Base-by-base conservation (phyloP, 2,888 invertebrate species). In the Scaptomyza polygonia region DNA sequence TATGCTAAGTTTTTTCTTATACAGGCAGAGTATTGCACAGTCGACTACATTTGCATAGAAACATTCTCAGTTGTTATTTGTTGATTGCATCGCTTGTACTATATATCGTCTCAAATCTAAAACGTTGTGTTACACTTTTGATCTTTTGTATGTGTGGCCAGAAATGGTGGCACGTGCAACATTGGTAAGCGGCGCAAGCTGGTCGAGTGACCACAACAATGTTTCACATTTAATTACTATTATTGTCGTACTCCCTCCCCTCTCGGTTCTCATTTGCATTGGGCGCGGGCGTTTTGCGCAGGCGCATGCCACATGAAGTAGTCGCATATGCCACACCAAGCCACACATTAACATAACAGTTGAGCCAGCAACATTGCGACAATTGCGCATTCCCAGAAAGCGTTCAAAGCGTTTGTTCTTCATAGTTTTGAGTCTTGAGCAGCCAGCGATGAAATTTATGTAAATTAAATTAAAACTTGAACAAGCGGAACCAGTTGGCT, bases 361-460 rank as follows among this genome's bases (percentile, higher is more conserved):
- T 69, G 78, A 67, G 42, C 25, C 34, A 63, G 56, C 61, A 72
- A 66, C 58, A 71, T 59, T 74, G 64, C 79, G 59, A 68, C 81
- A 81, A 81, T 81, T 81, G 36, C 36, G 12, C n/a, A 45, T 39
- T 32, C 29, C 25, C 39, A 18, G 14, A 43, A 53, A 43, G 14
- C 36, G 32, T 36, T 55, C 25, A 25, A 36, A 69, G 52, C 65
- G 67, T 57, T 79, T 65, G 40, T 54, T 54, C 34, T 9, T 39
- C 16, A 14, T 14, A 54, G 18, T 61, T 21, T 21, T 1, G 3
- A 21, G 21, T 70, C 3, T 8, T 29, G 62, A 18, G 64, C 86
- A 85, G 72, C 83, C 67, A 86, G 75, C 77, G 73, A 83, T 88
- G 84, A 86, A 83, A 89, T 80, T 87, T 87, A 90, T 89, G 90